Conservation (phyloP, 2,888 invertebrate species). For the Drosophila robusta region DNA sequence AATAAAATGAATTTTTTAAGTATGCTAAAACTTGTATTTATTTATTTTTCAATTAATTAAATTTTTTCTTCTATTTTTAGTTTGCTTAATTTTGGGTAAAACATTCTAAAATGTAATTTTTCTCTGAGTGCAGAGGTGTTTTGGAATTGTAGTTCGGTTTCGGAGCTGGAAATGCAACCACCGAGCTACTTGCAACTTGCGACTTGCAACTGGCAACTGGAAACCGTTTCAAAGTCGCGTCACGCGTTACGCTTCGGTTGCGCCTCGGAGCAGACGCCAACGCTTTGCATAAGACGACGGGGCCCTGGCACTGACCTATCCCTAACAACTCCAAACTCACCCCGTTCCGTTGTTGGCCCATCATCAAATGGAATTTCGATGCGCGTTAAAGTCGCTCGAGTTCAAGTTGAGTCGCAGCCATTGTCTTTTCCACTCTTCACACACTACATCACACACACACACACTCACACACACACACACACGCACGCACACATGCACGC, state of each 20-base stretch:
- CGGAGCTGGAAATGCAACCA: conserved; percentile 30
- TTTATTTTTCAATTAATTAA: no score
- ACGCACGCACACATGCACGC: conserved; percentile 25
- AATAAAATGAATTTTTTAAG: no score
- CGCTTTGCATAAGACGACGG: conserved; percentile 63
- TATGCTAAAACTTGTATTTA: no score
- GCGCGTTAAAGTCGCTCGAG: conserved; percentile 58
- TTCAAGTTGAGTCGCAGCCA: conserved; percentile 59
- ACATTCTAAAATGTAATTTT: neutral
- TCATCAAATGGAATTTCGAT: conserved; percentile 57
- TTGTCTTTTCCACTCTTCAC: conserved; percentile 63
- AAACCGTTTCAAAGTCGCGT: conserved; percentile 63
- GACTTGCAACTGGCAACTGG: conserved; percentile 33
- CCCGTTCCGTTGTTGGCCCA: neutral
- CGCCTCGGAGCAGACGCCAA: conserved; percentile 43
- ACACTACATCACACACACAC: conserved; percentile 42
- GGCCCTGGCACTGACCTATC: conserved; percentile 63
- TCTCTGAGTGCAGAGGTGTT: conserved; percentile 11
- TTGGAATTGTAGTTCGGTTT: conserved; percentile 4
- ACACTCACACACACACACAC: conserved; percentile 23
- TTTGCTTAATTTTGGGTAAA: no score
- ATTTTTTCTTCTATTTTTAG: no score
- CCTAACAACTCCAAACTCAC: conserved; percentile 41
- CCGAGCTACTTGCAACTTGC: conserved; percentile 13
- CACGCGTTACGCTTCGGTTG: conserved; percentile 72